A percentile compares a stretch with the other conserved stretches of the same genome.
Conservation (phyloP, 2,113 vertebrate species). For the Sinocyclocheilus maitianheensis region DNA sequence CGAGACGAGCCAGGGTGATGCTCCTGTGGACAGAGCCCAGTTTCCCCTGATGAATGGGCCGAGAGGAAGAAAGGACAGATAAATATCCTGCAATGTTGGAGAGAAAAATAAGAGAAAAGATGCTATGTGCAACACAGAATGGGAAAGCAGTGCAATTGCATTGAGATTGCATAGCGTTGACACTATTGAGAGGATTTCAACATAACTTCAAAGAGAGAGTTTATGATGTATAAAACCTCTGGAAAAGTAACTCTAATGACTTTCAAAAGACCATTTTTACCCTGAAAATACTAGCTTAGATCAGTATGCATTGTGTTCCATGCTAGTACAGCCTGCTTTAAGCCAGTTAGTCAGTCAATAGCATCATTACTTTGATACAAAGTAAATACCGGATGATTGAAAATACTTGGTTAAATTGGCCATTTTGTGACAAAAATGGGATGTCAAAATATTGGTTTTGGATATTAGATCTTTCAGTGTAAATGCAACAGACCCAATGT, state of each 20-base stretch:
- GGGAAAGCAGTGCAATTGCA: slow-evolving; percentile 11
- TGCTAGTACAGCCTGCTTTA: not conserved
- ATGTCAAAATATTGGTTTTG: not conserved
- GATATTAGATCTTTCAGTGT: too few relatives aligned
- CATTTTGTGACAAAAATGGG: not conserved
- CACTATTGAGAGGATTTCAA: not conserved
- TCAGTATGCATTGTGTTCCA: not conserved
- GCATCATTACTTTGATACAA: not conserved
- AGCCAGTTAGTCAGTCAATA: not conserved
- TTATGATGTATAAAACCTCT: not conserved
- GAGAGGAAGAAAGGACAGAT: slow-evolving; percentile 59
- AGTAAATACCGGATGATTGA: not conserved
- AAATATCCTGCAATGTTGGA: slow-evolving; percentile 56
- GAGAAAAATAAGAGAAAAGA: slow-evolving; percentile 54
- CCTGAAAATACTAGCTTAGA: not conserved
- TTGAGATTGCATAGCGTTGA: not conserved
- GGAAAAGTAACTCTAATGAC: not conserved
- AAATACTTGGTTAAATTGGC: not conserved
- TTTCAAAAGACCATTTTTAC: not conserved
- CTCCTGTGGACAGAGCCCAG: slow-evolving; percentile 56
- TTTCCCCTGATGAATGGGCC: slow-evolving; percentile 63
- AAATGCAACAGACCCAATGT: too few relatives aligned
- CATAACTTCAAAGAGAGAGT: not conserved
- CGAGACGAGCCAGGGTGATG: slow-evolving; percentile 55
- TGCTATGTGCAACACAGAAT: slow-evolving; percentile 37